Evolutionary conservation across 2,888 invertebrate species (phyloP).

Genomic region (Leucozona laternaria): DNA sequence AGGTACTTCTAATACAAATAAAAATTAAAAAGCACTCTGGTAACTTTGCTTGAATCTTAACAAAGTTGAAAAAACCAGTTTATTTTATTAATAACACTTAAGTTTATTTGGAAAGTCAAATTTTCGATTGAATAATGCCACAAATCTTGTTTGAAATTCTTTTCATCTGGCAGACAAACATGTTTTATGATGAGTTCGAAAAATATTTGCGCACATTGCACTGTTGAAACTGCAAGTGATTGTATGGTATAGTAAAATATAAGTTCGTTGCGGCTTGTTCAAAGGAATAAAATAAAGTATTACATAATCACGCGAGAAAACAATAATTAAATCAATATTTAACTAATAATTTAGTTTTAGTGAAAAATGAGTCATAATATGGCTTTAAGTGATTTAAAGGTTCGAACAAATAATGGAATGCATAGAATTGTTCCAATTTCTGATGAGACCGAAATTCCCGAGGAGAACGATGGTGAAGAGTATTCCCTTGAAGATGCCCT

Average conservation of each 20-base stretch:
- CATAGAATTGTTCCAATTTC: neutral
- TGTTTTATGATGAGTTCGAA: neutral
- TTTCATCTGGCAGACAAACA: neutral
- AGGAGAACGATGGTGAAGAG: neutral
- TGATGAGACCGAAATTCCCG: constrained; percentile 10
- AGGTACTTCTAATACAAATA: neutral
- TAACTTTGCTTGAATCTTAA: neutral
- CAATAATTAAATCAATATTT: neutral
- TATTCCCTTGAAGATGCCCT: constrained; percentile 52
- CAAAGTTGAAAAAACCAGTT: neutral
- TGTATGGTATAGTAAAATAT: neutral
- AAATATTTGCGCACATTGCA: neutral
- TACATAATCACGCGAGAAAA: neutral
- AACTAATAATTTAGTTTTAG: neutral
- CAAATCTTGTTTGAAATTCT: neutral
- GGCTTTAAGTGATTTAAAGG: constrained; percentile 18
- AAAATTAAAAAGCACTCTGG: neutral
- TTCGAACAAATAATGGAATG: neutral
- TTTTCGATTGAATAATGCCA: neutral
- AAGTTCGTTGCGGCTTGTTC: neutral
- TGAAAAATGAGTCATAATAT: constrained; percentile 1
- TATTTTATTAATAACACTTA: neutral
- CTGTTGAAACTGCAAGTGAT: neutral
- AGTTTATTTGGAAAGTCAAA: neutral
- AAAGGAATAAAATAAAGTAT: neutral